Conservation (phyloP, 2,113 vertebrate species). For the Gopherus flavomarginatus region DNA sequence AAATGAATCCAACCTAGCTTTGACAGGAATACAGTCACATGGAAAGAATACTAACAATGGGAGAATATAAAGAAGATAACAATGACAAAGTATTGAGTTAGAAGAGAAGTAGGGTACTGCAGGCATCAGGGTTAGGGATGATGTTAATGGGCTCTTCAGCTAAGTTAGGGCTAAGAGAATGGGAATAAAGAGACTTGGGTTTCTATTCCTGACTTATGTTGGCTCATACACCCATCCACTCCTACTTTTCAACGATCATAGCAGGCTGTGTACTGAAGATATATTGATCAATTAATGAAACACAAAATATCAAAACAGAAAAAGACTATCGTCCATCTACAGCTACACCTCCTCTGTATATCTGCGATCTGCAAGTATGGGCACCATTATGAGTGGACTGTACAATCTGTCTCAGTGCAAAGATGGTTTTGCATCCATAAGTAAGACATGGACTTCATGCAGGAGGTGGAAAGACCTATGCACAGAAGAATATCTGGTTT, state of each 20-base stretch:
- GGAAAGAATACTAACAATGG: not conserved
- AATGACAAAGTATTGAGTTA: not conserved
- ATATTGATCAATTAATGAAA: not conserved
- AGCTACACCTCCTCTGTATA: not conserved
- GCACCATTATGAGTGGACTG: not conserved
- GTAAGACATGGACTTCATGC: too few species aligned
- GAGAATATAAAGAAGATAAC: not conserved
- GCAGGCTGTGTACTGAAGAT: not conserved
- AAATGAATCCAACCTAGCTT: not conserved
- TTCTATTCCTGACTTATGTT: not conserved
- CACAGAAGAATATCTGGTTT: too few species aligned
- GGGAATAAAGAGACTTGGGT: not conserved
- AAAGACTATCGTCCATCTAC: not conserved
- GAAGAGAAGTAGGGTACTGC: not conserved
- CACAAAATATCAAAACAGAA: not conserved
- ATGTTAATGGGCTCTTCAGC: not conserved
- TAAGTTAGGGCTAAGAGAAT: not conserved
- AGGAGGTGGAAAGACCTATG: too few species aligned
- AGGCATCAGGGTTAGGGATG: not conserved
- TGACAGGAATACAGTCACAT: not conserved
- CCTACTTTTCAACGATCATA: too few species aligned
- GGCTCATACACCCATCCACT: not conserved
- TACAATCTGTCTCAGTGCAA: too few species aligned
- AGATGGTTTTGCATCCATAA: too few species aligned
- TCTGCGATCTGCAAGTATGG: not conserved